Evolutionary conservation across 1,140 invertebrate species (phyloP).

Genomic region (Parapsyche elsis): DNA sequence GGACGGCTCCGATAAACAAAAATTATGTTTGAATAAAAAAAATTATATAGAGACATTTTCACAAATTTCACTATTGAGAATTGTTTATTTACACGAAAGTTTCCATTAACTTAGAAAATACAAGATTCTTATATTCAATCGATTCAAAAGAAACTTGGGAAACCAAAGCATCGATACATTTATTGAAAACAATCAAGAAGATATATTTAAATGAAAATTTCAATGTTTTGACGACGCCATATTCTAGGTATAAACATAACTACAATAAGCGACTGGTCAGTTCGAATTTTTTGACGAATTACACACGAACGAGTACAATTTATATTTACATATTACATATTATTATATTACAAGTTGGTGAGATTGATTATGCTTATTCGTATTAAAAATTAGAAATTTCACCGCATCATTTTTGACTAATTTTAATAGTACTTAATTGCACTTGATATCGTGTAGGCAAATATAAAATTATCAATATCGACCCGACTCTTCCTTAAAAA

Average conservation of each 20-base stretch:
- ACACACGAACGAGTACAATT: slow-evolving; percentile 2
- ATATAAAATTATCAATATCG: slow-evolving; percentile 19
- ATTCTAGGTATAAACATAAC: background rate
- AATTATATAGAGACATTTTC: background rate
- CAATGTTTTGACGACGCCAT: background rate
- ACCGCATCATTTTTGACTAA: slow-evolving; percentile 29
- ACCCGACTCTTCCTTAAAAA: background rate
- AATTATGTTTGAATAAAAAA: background rate
- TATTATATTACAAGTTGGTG: background rate
- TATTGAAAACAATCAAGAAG: no score
- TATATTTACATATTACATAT: background rate
- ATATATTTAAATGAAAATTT: background rate
- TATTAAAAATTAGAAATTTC: background rate
- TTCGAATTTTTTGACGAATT: slow-evolving; percentile 4
- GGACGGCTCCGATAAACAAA: background rate
- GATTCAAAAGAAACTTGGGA: no score
- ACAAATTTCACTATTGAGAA: no score
- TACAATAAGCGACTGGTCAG: slow-evolving; percentile 37
- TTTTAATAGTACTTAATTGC: slow-evolving; percentile 43
- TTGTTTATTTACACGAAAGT: no score
- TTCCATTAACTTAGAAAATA: no score
- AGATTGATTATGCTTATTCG: slow-evolving; percentile 5
- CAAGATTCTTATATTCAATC: no score
- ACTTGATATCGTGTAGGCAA: slow-evolving; percentile 40
- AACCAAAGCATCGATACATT: no score